These are phyloP conservation scores for Phalacrocorax aristotelis DNA, from an alignment of 2,113 vertebrate species.

Conservation along the genomic window DNA sequence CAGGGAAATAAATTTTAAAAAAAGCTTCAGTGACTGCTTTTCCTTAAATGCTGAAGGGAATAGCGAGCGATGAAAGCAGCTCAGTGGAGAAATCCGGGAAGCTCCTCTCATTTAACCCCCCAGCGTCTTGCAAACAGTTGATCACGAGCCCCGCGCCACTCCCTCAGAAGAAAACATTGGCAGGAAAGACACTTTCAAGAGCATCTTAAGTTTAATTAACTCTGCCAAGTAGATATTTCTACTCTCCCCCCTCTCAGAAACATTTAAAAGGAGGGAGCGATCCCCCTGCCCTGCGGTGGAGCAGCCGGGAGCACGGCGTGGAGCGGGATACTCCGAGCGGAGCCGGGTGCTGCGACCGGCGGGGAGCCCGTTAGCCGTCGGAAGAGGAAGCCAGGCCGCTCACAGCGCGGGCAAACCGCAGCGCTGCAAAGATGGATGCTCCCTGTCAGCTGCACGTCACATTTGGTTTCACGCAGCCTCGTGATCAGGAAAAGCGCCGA, in stretches of 20 bases:
- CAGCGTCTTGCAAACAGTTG: rapidly evolving
- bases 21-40: rapidly evolving
- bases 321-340: background rate
- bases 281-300: background rate
- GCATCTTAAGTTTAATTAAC: background rate
- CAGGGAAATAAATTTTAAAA: background rate
- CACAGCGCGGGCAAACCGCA: slow-evolving; percentile 33
- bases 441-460: slow-evolving; percentile 28
- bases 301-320: background rate
- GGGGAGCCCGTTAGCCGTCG: background rate
- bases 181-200: background rate
- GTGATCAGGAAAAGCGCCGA: background rate
- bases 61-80: background rate
- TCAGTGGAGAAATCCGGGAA: rapidly evolving
- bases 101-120: background rate
- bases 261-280: background rate
- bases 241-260: background rate
- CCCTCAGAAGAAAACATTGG: rapidly evolving
- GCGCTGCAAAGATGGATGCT: slow-evolving; percentile 58
- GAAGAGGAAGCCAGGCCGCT: slow-evolving; percentile 57
- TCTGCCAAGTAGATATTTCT: background rate
- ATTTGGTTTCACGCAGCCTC: background rate
- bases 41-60: no score
- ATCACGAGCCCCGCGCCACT: background rate
- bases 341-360: background rate